Base-by-base conservation (phyloP, 2,797 vertebrate genomes). In the Sebastes vulpes region DNA sequence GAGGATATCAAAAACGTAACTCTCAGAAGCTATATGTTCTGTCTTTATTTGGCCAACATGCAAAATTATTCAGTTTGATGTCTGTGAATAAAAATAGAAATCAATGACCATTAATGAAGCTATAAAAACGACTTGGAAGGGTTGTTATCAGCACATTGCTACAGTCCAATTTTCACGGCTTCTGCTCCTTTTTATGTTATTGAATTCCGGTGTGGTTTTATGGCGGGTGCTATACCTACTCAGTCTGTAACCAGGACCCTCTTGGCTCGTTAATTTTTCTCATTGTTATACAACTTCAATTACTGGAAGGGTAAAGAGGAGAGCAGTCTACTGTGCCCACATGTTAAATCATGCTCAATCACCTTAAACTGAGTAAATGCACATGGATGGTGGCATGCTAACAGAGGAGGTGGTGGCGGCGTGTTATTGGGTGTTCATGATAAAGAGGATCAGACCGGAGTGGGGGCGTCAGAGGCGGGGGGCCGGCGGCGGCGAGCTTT, bases 221-320 rank as follows among this genome's bases (percentile, higher is more conserved):
- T 84, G 53, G 75, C 11, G 25, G 73, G 46, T 63, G 76, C 64
- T 83, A 72, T 82, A 79, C 75, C 77, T 76, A 65, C 82, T 75
- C 52, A 48, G 66, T 74, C 78, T 91, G 85, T 84, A 93, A 92
- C 82, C 58, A 59, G 78, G 29, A 65, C 72, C 73, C 84, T 64
- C 69, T 72, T 52, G 86, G 90, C 83, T 92, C 84, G 75, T 94
- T 95, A 90, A 95, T 90, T 95, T 90, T 83, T 91, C 76, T 88
- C 89, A 89, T 88, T 95, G 92, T 94, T 92, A 89, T 91, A 86
- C 80, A 92, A 85, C 84, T 94, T 90, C 73, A 79, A 91, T 94
- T 86, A 57, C 74, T 86, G 77, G 75, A 76, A 81, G 77, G 84
- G 87, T 66, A 73, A 80, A 81, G 58, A 52, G 59, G 64, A 61